Base-by-base conservation (phyloP, 1,140 invertebrate species). In the Lepidurus arcticus region DNA sequence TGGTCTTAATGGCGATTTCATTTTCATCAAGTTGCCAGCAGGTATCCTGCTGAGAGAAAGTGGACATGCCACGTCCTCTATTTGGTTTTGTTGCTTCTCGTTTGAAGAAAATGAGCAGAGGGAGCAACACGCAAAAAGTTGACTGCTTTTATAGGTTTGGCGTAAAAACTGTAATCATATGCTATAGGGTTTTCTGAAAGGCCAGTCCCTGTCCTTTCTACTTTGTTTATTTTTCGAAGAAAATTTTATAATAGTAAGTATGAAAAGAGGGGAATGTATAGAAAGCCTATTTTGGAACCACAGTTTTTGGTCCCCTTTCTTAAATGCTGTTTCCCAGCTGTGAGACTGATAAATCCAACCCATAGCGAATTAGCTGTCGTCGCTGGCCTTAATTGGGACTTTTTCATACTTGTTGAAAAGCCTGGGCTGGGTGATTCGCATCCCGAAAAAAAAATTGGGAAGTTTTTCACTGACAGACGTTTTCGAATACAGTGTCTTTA, bases 1-100 rank as follows among this genome's bases (percentile, higher is more conserved):
- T 13, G 53, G 16, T 65, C 53, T n/a, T 65, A 65, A 65, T 65
- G 53, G 53, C 53, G 53, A 65, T 65, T 65, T 65, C 53, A 65
- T 21, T 65, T 65, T 65, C 53, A 65, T 65, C 53, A 65, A 65
- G 53, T 5, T 21, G 9, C 53, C 21, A 21, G 53, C 21, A 21
- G 53, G 13, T 13, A 9, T 65, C 53, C 53, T 21, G 53, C 53
- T 7, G 53, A 65, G 53, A 65, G 53, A 65, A 65, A 65, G 53
- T 65, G 6, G 53, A 21, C 53, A 65, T 16, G 21, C 53, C 16
- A 65, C 53, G 53, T 65, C 53, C 21, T 65, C 21, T 65, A 21
- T 65, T 65, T 65, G 53, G 53, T 65, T 65, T 65, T 65, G 53
- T 65, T 65, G n/a, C 53, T 65, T 65, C 53, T 34, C 34, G 21